Evolutionary conservation across 1,140 invertebrate genomes (phyloP), one percentile per base, ranked within the genome.

Genomic region (Xylocopa sonorina): DNA sequence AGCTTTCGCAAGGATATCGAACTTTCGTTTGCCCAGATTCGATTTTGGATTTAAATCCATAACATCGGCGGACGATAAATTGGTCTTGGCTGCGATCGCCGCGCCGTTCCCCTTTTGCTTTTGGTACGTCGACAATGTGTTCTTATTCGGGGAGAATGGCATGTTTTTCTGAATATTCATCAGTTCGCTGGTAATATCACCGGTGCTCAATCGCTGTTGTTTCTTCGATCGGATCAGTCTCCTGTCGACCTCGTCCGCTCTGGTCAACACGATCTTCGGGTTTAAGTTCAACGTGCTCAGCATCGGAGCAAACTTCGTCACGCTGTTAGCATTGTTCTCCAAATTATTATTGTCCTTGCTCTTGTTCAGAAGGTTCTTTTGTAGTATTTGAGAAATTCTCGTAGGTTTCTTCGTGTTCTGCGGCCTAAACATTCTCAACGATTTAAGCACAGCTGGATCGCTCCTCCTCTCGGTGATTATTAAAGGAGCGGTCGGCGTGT

Each of bases 391-490:
- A 2, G 83, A 79, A 5, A 86, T 85, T n/a, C 85, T 82, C 18
- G 86, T 83, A 0, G 88, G 88, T 73, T 92, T 93, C 68, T 91
- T 92, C 6, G 88, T 67, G 50, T 89, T 92, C 9, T 91, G 88
- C 21, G 92, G 92, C 83, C 94, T 89, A 77, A 94, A 95, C 92
- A 94, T 94, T 60, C 94, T 89, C 41, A 95, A 82, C 4, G 93
- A 92, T 85, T 95, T 94, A 1, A 95, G 87, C 6, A 94, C 94
- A 3, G 92, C 92, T 6, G 94, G 94, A 87, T 95, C 94, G 69
- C 94, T 94, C 27, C 90, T 83, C 55, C 93, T 93, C 55, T 93
- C 91, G 9, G 90, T 89, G 46, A 92, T 92, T 2, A 92, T 91
- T 0, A 92, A 76, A 0, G 89, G 91, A 0, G 91, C 89, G 0